Conservation (phyloP, 2,797 vertebrate species). For the Cyclopterus lumpus region DNA sequence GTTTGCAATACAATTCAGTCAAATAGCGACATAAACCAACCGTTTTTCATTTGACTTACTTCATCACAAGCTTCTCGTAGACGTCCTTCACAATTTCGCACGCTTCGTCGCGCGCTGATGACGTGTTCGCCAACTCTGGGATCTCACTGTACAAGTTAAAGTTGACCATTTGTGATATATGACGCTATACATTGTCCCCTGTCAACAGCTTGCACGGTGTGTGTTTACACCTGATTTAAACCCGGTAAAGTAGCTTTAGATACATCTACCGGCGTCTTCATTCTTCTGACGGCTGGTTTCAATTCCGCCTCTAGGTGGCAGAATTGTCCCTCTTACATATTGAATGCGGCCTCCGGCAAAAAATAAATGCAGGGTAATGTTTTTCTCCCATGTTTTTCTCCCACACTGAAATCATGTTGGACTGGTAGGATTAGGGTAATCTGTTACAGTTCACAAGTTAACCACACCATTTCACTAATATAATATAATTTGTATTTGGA, state of each 20-base stretch:
- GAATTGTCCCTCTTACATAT: neutral
- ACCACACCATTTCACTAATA: slow-evolving; percentile 24
- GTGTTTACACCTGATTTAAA: neutral
- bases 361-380: neutral
- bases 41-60: slow-evolving; percentile 37
- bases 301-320: slow-evolving; percentile 15
- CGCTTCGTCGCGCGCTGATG: slow-evolving; percentile 70
- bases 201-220: neutral
- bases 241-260: neutral
- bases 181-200: neutral
- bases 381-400: neutral
- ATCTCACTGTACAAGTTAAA: neutral
- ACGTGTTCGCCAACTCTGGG: slow-evolving; percentile 13
- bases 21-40: slow-evolving; percentile 13
- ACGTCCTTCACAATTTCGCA: slow-evolving; percentile 67
- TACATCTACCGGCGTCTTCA: neutral
- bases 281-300: neutral
- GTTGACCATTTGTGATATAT: neutral
- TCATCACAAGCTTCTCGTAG: slow-evolving; percentile 29
- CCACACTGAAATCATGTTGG: neutral
- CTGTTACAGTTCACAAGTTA: neutral
- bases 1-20: fast-evolving
- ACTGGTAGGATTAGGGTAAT: neutral
- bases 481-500: neutral
- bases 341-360: neutral